Percentiles rank a stretch among this genome's conserved stretches.
phyloP scores from a whole-genome alignment of 2,888 invertebrate genomes.

The Malachius bipustulatus region DNA sequence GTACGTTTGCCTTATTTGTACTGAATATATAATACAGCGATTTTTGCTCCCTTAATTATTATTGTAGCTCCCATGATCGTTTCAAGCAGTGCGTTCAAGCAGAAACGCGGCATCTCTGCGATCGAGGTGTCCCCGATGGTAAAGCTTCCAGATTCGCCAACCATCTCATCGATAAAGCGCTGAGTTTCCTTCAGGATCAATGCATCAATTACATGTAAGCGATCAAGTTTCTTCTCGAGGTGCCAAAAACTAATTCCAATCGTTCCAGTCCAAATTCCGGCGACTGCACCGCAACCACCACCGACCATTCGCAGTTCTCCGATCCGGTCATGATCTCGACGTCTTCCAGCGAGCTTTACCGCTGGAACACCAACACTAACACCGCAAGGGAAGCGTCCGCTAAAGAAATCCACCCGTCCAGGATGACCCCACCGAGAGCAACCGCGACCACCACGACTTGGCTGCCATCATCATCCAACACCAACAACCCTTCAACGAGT shows the following conservation, averaged over 20 bases:
- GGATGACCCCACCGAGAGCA: slow-evolving; percentile 21
- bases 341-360: slow-evolving; percentile 30
- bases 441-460: slow-evolving; percentile 24
- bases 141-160: slow-evolving; percentile 42
- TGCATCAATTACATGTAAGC: slow-evolving; percentile 48
- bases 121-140: slow-evolving; percentile 36
- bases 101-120: slow-evolving; percentile 42
- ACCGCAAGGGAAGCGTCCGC: slow-evolving; percentile 20
- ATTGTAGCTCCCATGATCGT: slow-evolving; percentile 43
- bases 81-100: slow-evolving; percentile 46
- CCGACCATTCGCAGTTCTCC: slow-evolving; percentile 21
- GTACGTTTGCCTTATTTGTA: slow-evolving; percentile 28
- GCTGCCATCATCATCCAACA: too few relatives aligned
- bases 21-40: slow-evolving; percentile 4
- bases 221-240: too few relatives aligned
- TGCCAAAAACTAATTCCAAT: too few relatives aligned
- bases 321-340: slow-evolving; percentile 28
- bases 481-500: too few relatives aligned
- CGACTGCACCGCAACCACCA: slow-evolving; percentile 34
- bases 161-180: slow-evolving; percentile 45
- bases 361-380: slow-evolving; percentile 31
- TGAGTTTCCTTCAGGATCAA: slow-evolving; percentile 47
- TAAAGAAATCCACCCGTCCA: slow-evolving; percentile 22
- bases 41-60: slow-evolving; percentile 5
- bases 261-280: slow-evolving; percentile 40